Percentiles rank a stretch among this genome's conserved stretches.
phyloP scores from a whole-genome alignment of 2,888 invertebrate species.

The Salpingus planirostris region DNA sequence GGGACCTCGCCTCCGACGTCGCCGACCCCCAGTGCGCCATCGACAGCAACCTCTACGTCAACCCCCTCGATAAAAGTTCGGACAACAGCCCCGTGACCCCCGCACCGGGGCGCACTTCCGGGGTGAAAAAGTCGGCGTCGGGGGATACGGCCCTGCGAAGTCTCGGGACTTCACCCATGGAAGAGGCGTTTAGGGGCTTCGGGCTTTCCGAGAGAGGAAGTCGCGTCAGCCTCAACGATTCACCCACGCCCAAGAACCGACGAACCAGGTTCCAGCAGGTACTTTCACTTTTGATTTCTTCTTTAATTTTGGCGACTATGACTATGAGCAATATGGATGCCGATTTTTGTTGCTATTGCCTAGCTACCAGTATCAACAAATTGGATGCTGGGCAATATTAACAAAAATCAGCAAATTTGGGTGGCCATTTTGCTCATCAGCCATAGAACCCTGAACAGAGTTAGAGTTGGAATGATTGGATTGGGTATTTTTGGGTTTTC shows the following conservation, averaged over 20 bases:
- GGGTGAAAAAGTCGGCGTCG: slow-evolving; percentile 71
- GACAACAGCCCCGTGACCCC: slow-evolving; percentile 42
- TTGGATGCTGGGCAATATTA: no score
- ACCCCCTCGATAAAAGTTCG: slow-evolving; percentile 64
- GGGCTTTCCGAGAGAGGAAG: slow-evolving; percentile 43
- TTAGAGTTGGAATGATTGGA: no score
- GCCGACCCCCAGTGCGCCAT: slow-evolving; percentile 37
- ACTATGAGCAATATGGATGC: no score
- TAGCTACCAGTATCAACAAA: no score
- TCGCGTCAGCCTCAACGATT: slow-evolving; percentile 55
- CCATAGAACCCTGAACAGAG: no score
- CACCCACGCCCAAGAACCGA: slow-evolving; percentile 68
- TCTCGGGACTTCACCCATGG: slow-evolving; percentile 51
- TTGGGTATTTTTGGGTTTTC: not conserved
- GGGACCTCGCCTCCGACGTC: slow-evolving; percentile 43
- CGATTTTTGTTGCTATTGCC: no score
- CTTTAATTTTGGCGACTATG: no score
- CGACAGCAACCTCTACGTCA: slow-evolving; percentile 80
- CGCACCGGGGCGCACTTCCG: slow-evolving; percentile 31
- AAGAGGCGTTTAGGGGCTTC: slow-evolving; percentile 46
- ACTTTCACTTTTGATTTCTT: slow-evolving; percentile 17
- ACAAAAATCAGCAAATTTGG: no score
- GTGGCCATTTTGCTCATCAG: no score
- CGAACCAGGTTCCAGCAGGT: slow-evolving; percentile 82
- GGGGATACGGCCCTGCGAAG: slow-evolving; percentile 67